Percentiles rank a stretch among this genome's conserved stretches.
Evolutionary conservation across 2,888 invertebrate species (phyloP).

Genomic region (Neoitamus cyanurus): DNA sequence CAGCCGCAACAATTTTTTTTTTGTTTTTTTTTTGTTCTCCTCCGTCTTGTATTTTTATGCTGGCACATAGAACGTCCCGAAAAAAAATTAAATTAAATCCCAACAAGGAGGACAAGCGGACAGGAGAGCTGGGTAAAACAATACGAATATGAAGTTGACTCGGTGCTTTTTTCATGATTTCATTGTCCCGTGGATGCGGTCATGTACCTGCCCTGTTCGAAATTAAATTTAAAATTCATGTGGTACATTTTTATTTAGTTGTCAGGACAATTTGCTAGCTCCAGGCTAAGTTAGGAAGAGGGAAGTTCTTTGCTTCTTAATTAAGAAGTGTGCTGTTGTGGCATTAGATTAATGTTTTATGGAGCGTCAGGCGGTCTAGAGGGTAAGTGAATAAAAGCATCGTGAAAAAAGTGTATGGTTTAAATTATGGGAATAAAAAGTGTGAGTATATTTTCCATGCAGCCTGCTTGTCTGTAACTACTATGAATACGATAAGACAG

Average conservation of each 20-base stretch:
- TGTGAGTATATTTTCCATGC: too few relatives aligned
- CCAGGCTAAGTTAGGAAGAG: neutral
- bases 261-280: constrained; percentile 16
- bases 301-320: neutral
- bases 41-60: constrained; percentile 34
- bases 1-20: constrained; percentile 21
- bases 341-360: neutral
- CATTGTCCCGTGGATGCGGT: constrained; percentile 8
- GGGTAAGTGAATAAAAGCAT: neutral
- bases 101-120: constrained; percentile 24
- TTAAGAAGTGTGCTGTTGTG: neutral
- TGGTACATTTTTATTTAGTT: constrained; percentile 26
- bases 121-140: constrained; percentile 3
- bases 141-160: constrained; percentile 6
- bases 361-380: neutral
- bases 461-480: too few relatives aligned
- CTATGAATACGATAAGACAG: too few relatives aligned
- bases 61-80: constrained; percentile 43
- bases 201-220: constrained; percentile 7
- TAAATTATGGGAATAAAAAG: too few relatives aligned
- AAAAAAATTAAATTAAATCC: constrained; percentile 52
- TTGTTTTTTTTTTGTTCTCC: neutral
- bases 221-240: constrained; percentile 36
- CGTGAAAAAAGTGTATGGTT: too few relatives aligned
- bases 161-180: constrained; percentile 15